These are phyloP conservation scores for Poecilobothrus nobilitatus DNA, from an alignment of 2,888 invertebrate genomes.

Conservation along the genomic window DNA sequence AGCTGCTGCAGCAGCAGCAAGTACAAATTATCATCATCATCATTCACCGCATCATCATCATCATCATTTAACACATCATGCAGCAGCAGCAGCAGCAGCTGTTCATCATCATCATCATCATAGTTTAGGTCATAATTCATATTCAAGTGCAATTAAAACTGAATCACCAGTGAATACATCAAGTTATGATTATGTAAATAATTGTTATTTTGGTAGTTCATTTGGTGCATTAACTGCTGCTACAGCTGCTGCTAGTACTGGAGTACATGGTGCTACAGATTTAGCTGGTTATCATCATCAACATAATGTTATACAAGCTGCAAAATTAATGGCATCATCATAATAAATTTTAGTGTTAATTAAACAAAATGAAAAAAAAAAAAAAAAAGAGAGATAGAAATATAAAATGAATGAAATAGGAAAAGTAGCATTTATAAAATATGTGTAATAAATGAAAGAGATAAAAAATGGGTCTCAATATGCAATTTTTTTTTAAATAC, in stretches of 20 bases:
- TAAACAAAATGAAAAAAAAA: no score
- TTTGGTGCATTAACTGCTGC: conserved; percentile 37
- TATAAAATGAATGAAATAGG: no score
- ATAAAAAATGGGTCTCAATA: no score
- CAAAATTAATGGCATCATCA: conserved; percentile 76
- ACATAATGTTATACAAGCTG: conserved; percentile 75
- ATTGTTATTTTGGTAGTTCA: conserved; percentile 43
- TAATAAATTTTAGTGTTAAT: conserved; percentile 39
- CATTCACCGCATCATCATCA: conserved; percentile 30
- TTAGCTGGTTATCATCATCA: conserved; percentile 72
- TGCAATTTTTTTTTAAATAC: no score
- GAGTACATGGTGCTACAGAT: conserved; percentile 46
- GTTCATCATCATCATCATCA: conserved; percentile 22
- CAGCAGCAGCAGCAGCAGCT: conserved; percentile 17
- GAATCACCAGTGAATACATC: conserved; percentile 35
- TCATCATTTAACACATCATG: conserved; percentile 31
- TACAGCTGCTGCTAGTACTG: conserved; percentile 30
- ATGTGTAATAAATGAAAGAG: no score
- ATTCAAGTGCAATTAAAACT: conserved; percentile 35
- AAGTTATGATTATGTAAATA: conserved; percentile 44
- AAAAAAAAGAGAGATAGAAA: no score
- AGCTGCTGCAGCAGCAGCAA: conserved; percentile 24
- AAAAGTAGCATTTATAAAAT: no score
- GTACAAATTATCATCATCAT: conserved; percentile 30
- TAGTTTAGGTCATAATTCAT: conserved; percentile 22